Percentiles rank a stretch among this genome's conserved stretches.
Evolutionary conservation across 92 coral and sea anemone genomes (phyloP).

Genomic region (Palythoa heliodiscus): DNA sequence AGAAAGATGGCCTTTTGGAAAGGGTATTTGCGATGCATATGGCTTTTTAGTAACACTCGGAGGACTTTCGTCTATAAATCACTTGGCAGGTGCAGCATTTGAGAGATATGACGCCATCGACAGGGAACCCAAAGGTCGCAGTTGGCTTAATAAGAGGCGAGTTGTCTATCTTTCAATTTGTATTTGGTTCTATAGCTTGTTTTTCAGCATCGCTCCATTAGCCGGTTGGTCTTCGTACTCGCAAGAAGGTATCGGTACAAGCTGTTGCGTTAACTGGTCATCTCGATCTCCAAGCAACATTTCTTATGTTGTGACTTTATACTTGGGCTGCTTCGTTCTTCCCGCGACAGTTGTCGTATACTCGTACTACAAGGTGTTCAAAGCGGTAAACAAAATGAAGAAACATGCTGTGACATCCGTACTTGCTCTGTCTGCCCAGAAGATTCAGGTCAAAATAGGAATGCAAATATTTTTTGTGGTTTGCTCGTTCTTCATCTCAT

Average conservation of each 20-base stretch:
- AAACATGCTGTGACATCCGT: neutral
- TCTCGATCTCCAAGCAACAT: neutral
- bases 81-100: conserved; percentile 11
- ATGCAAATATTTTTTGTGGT: neutral
- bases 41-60: neutral
- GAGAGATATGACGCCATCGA: neutral
- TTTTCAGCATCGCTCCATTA: conserved; percentile 4
- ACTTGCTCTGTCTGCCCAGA: neutral
- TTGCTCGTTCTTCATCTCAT: neutral
- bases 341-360: neutral
- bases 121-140: neutral
- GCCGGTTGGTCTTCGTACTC: conserved; percentile 15
- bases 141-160: neutral
- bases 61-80: conserved; percentile 7
- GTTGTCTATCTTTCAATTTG: neutral
- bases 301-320: neutral
- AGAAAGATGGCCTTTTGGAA: conserved; percentile 12
- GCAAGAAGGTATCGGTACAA: neutral
- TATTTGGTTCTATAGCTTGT: neutral
- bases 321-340: neutral
- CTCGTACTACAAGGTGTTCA: neutral
- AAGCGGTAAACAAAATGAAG: neutral
- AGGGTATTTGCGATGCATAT: neutral
- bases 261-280: conserved; percentile 4
- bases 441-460: neutral